These are phyloP conservation scores for Biston betularia DNA, from an alignment of 2,888 invertebrate species.

Conservation along the genomic window DNA sequence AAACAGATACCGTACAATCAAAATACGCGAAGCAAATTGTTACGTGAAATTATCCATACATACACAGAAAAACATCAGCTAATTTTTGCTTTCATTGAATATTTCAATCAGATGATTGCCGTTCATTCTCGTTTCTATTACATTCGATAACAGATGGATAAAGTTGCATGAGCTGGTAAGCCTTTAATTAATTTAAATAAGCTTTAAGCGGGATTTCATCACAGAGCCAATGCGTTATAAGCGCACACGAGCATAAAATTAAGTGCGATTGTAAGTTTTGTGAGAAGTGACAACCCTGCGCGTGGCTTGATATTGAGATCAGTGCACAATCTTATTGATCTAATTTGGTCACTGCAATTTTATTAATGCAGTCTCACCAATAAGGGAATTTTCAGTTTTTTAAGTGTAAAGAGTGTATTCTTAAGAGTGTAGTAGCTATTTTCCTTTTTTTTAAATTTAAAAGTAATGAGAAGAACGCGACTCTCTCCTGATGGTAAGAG, in stretches of 20 bases:
- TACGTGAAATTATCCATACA: not conserved
- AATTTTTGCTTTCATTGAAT: slow-evolving; percentile 21
- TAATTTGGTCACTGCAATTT: slow-evolving; percentile 33
- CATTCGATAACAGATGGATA: not conserved
- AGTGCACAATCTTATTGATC: slow-evolving; percentile 42
- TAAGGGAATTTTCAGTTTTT: too few species aligned
- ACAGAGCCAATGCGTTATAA: slow-evolving; percentile 61
- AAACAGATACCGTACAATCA: not conserved
- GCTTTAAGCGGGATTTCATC: slow-evolving; percentile 56
- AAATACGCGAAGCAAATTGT: too few species aligned
- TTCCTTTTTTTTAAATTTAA: too few species aligned
- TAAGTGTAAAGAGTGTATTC: too few species aligned
- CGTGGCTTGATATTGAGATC: slow-evolving; percentile 56
- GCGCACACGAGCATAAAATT: slow-evolving; percentile 82
- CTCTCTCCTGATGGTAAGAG: too few species aligned
- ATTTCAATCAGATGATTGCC: slow-evolving; percentile 21
- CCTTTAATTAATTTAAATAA: slow-evolving; percentile 57
- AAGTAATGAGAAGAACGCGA: too few species aligned
- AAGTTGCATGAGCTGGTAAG: slow-evolving; percentile 40
- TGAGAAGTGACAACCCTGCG: slow-evolving; percentile 50
- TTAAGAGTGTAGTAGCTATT: too few species aligned
- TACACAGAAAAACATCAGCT: not conserved
- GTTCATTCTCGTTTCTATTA: slow-evolving; percentile 21
- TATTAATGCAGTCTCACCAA: slow-evolving; percentile 1
- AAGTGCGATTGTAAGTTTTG: slow-evolving; percentile 73